Base-by-base conservation (phyloP, 2,797 vertebrate genomes). In the Tarsius wallacei region DNA sequence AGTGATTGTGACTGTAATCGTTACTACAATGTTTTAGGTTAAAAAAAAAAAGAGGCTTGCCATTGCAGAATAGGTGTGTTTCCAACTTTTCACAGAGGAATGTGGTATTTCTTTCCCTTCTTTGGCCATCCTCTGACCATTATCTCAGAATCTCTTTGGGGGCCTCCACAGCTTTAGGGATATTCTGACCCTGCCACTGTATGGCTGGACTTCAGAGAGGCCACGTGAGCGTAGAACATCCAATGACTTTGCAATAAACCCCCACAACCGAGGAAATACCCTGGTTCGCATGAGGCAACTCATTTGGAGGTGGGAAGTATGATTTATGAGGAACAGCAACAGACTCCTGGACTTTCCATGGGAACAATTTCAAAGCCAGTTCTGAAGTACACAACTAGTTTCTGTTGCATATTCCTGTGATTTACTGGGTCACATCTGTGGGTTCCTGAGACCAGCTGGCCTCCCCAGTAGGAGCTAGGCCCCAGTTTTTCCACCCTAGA, bases 141-240 rank as follows among this genome's bases (percentile, higher is more conserved):
- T n/a, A 51, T 61, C 77, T 95, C 15, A 36, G n/a, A 87, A 26
- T 82, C 24, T 82, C 61, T 92, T 85, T 90, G 24, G 66, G n/a
- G 21, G 5, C 31, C 26, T 66, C 42, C 33, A 33, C 22, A 82
- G 71, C 17, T 61, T 78, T 47, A 22, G 31, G 36, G 22, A 36
- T 51, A 0, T 86, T 94, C 31, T 86, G 74, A 68, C 42, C 28
- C 63, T 87, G 13, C 78, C 12, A 13, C 17, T 96, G 96, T 42
- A 53, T 81, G 64, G 28, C 14, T 93, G 49, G 74, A 83, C 19
- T 59, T 86, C 61, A 82, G 83, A 57, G 61, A 94, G 73, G 49
- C 74, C 21, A 21, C 31, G 51, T 55, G 89, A 95, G 9, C 15
- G 3, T 7, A 77, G 83, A 81, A n/a, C 33, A 63, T 88, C 33